A percentile compares a stretch with the other conserved stretches of the same genome.
These are phyloP conservation scores for Uromys caudimaculatus DNA, from an alignment of 2,797 vertebrate species.

Conservation along the genomic window DNA sequence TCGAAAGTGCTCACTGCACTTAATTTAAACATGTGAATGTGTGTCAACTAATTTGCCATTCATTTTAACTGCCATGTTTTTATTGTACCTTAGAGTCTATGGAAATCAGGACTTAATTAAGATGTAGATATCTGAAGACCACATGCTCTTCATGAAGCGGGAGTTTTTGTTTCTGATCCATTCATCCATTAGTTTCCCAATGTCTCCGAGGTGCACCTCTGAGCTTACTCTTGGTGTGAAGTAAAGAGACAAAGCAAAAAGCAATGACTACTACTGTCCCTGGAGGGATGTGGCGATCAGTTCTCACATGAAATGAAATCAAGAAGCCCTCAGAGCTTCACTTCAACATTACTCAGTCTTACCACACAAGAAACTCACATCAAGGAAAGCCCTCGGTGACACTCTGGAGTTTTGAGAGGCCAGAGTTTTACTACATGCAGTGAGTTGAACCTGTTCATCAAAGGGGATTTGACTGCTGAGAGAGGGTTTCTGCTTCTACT, in stretches of 20 bases:
- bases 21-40: conserved; percentile 1
- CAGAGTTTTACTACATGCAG: neutral
- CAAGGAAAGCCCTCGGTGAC: neutral
- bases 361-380: neutral
- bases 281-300: neutral
- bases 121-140: neutral
- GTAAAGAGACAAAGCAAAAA: neutral
- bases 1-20: neutral
- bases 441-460: neutral
- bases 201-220: neutral
- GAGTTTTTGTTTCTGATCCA: neutral
- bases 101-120: neutral
- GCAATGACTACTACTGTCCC: neutral
- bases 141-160: neutral
- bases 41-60: neutral
- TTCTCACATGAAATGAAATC: neutral
- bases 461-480: neutral
- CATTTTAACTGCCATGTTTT: conserved; percentile 38
- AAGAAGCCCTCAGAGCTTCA: conserved; percentile 1
- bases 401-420: neutral
- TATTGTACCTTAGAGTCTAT: neutral
- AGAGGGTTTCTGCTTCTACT: neutral
- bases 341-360: neutral
- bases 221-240: neutral
- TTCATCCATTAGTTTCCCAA: neutral